These are phyloP conservation scores for Anthrax anthrax DNA, from an alignment of 2,888 invertebrate species.

Conservation along the genomic window DNA sequence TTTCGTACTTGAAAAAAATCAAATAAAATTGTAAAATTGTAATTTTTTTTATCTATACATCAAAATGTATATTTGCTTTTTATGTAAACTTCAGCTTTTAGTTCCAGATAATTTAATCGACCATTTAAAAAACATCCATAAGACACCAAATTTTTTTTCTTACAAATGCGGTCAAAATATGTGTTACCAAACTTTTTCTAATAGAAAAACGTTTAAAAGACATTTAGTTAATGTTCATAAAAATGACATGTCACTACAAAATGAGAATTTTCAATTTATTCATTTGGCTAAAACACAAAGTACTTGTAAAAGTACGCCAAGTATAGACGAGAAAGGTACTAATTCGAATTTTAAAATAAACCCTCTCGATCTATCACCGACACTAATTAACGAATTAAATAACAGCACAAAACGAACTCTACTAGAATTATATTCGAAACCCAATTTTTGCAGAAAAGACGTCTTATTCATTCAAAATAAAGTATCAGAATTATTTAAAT, in stretches of 20 bases:
- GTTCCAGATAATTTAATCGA: not conserved
- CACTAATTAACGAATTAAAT: too few relatives aligned
- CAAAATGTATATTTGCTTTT: not conserved
- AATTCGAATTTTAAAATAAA: not conserved
- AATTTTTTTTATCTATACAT: not conserved
- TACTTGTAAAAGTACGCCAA: too few relatives aligned
- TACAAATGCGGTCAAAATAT: not conserved
- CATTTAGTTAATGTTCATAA: not conserved
- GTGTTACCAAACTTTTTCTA: not conserved
- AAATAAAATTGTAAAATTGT: not conserved
- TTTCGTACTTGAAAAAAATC: not conserved
- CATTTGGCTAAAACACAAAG: too few relatives aligned
- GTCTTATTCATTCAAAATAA: not conserved
- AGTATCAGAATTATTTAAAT: not conserved
- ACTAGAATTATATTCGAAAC: not conserved
- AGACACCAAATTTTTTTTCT: not conserved
- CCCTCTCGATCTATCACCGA: too few relatives aligned
- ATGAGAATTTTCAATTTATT: too few relatives aligned
- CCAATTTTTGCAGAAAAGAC: conserved; percentile 2
- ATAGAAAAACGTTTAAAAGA: conserved; percentile 1
- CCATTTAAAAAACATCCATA: not conserved
- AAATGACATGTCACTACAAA: not conserved
- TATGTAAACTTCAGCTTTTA: not conserved
- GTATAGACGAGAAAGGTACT: too few relatives aligned
- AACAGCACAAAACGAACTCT: too few relatives aligned